Evolutionary conservation across 2,888 invertebrate species (phyloP), one percentile per base, ranked within the genome.

Genomic region (Myopa tessellatipennis): DNA sequence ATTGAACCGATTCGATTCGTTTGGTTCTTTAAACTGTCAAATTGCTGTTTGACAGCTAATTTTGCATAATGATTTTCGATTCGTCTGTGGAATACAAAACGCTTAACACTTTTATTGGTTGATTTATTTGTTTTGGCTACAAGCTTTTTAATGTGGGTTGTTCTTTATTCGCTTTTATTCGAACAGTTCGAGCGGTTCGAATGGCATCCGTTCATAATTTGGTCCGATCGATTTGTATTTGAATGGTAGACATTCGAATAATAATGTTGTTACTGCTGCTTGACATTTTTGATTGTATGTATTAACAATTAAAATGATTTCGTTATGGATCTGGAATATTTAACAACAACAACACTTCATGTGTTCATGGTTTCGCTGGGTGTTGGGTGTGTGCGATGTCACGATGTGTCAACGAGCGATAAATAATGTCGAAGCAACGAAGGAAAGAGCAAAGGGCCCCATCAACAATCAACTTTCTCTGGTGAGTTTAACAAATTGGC

Each of bases 301-400:
- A 84, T 86, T 84, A 84, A 84, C 85, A 84, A 85, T 85, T 83
- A 86, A 85, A 86, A 86, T 84, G 85, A 83, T 86, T 85, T 85
- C 85, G 85, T 83, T 84, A 82, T 85, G 84, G 68, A 7, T 36
- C 14, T 65, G 26, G 26, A 26, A 26, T 26, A 26, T 26, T 26
- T 26, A 26, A 26, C 26, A 26, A 26, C 26, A 26, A 26, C 26
- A 26, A 26, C 50, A 5, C 6, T 10, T 63, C 63, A 12, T 52
- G 26, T 45, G 26, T n/a, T 55, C 8, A 55, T 36, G n/a, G 26
- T 18, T 61, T 18, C 18, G 73, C 14, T 38, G 12, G 18, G 73
- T 61, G 18, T n/a, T 61, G n/a, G n/a, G 45, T 45, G 45, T 45
- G 26, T 61, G 4, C 26, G 61, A 26, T 61, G n/a, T 61, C 61